Evolutionary conservation across 2,888 invertebrate species (phyloP), one percentile per base, ranked within the genome.

Genomic region (Colletes collaris): DNA sequence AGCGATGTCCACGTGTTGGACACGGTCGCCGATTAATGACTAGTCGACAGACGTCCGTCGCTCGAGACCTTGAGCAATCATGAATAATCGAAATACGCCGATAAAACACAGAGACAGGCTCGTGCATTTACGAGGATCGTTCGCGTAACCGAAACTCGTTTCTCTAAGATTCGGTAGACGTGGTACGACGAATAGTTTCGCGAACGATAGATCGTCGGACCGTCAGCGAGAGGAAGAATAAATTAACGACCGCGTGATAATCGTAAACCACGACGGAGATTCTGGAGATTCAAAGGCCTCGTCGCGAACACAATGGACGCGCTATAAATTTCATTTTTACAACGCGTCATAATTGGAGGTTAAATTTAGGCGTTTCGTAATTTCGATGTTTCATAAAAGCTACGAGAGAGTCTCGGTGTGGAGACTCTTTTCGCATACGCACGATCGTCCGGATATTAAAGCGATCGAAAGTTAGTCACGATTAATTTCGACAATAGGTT

Each of bases 1-100:
- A 75, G 27, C 70, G 53, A 50, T 53, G 65, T 76, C 76, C 75
- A 79, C 79, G 80, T 81, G 82, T 76, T 72, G 58, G 13, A 27
- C 10, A 46, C 50, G 49, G 16, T 11, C 49, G 65, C 40, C 55
- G 72, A 68, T 81, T 86, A 86, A 86, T 86, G 81, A 80, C 83
- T 58, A 67, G 67, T 44, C 65, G 13, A 56, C 27, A 27, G 27
- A 27, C 44, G 35, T 65, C 53, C 65, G 70, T 19, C 72, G 65
- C 56, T 67, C 79, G 46, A 60, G 68, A 69, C 76, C 78, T 86
- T 81, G 73, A 63, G 58, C 80, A 64, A 81, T 81, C 86, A 81
- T 86, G 84, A 86, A 86, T 86, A 86, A 84, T 81, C 86, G 84
- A 83, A 78, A 83, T 78, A 75, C 76, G 78, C 70, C 60, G 82